These are phyloP conservation scores for Diarsia dahlii DNA, from an alignment of 2,888 invertebrate species.

Conservation along the genomic window DNA sequence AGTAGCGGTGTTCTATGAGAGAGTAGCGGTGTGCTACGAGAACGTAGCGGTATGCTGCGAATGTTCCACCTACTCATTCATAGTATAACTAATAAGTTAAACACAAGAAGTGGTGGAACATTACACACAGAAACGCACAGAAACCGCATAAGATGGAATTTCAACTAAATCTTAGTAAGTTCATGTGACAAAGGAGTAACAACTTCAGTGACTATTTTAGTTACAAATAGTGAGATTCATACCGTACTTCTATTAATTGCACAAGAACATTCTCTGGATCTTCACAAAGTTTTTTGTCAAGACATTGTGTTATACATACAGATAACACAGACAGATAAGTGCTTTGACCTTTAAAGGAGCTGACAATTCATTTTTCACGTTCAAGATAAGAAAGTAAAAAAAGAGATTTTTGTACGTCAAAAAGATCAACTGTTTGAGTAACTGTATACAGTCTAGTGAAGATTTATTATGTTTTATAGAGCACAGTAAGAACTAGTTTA, in stretches of 20 bases:
- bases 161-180: background rate
- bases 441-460: background rate
- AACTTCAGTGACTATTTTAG: background rate
- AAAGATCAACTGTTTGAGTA: background rate
- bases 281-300: background rate
- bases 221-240: background rate
- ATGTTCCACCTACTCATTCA: too few relatives aligned
- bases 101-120: background rate
- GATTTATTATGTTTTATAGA: constrained; percentile 31
- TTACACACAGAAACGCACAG: background rate
- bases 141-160: background rate
- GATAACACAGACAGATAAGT: constrained; percentile 8
- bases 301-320: constrained; percentile 8
- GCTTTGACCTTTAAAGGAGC: constrained; percentile 1
- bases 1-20: constrained; percentile 1
- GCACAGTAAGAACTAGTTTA: constrained; percentile 49
- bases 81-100: background rate
- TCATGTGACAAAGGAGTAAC: constrained; percentile 1
- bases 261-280: background rate
- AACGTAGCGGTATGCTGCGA: background rate
- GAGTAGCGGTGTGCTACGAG: background rate
- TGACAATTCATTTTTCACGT: constrained; percentile 8
- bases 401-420: background rate
- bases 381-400: constrained; percentile 11
- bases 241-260: background rate